Conservation (phyloP, 2,888 invertebrate species). For the Desoria tigrina region DNA sequence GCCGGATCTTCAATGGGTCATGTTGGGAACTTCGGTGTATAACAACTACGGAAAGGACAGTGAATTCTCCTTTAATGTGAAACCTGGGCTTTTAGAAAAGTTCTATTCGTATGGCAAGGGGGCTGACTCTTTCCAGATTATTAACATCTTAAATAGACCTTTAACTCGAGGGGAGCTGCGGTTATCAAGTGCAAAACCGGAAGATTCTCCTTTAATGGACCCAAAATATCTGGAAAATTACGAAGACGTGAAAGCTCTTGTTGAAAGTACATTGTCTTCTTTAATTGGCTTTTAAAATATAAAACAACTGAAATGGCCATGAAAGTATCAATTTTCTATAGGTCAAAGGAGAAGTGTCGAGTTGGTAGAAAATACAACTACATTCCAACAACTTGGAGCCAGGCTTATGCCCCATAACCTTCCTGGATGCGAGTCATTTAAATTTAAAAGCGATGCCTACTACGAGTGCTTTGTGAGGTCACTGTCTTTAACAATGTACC, state of each 20-base stretch:
- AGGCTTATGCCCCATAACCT: slow-evolving; percentile 41
- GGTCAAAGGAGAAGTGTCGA: slow-evolving; percentile 23
- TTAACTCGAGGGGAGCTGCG: slow-evolving; percentile 33
- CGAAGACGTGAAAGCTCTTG: slow-evolving; percentile 30
- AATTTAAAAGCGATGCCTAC: slow-evolving; percentile 44
- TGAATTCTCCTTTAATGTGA: slow-evolving; percentile 33
- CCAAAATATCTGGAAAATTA: slow-evolving; percentile 43
- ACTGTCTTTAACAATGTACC: slow-evolving; percentile 36
- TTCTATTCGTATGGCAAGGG: slow-evolving; percentile 39
- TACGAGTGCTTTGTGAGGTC: slow-evolving; percentile 47
- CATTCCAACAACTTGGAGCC: slow-evolving; percentile 41
- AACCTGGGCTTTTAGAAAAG: slow-evolving; percentile 20
- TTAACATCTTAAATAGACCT: slow-evolving; percentile 31
- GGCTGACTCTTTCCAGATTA: slow-evolving; percentile 32
- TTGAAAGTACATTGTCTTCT: slow-evolving; percentile 37
- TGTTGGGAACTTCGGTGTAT: slow-evolving; percentile 35
- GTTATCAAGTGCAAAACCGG: slow-evolving; percentile 31
- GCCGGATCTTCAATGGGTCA: slow-evolving; percentile 39
- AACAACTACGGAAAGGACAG: slow-evolving; percentile 36
- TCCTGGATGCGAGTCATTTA: slow-evolving; percentile 42
- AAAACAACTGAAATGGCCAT: slow-evolving; percentile 14
- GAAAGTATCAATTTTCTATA: too few relatives aligned
- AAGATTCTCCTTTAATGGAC: slow-evolving; percentile 31
- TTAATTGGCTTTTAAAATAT: neutral
- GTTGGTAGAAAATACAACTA: slow-evolving; percentile 43